These are phyloP conservation scores for Argya squamiceps DNA, from an alignment of 2,797 vertebrate species.

Conservation along the genomic window DNA sequence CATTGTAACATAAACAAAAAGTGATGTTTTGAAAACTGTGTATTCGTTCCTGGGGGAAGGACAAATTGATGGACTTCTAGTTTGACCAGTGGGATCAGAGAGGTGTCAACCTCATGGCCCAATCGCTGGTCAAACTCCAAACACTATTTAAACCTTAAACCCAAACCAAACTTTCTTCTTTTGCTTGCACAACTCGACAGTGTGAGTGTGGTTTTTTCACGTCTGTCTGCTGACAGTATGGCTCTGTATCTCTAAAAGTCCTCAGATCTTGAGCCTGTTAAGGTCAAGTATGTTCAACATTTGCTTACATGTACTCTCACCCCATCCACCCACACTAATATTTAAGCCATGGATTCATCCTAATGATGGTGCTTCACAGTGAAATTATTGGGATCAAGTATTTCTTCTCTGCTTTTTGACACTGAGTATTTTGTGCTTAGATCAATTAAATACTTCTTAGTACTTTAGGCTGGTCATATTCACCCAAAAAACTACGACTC, in stretches of 20 bases:
- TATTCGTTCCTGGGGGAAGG: no score
- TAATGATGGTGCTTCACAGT: background rate
- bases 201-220: no score
- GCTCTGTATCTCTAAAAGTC: background rate
- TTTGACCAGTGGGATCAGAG: no score
- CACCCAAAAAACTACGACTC: background rate
- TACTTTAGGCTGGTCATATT: background rate
- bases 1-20: no score
- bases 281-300: background rate
- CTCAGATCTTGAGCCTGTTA: background rate
- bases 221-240: background rate
- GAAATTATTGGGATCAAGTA: background rate
- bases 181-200: no score
- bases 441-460: background rate
- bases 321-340: background rate
- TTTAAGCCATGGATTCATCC: background rate
- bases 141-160: no score
- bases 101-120: no score
- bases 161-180: no score
- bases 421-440: background rate
- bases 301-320: background rate
- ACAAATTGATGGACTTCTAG: no score
- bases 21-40: no score
- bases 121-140: no score
- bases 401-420: background rate